Evolutionary conservation across 2,797 vertebrate species (phyloP).

Genomic region (Florisuga fusca): DNA sequence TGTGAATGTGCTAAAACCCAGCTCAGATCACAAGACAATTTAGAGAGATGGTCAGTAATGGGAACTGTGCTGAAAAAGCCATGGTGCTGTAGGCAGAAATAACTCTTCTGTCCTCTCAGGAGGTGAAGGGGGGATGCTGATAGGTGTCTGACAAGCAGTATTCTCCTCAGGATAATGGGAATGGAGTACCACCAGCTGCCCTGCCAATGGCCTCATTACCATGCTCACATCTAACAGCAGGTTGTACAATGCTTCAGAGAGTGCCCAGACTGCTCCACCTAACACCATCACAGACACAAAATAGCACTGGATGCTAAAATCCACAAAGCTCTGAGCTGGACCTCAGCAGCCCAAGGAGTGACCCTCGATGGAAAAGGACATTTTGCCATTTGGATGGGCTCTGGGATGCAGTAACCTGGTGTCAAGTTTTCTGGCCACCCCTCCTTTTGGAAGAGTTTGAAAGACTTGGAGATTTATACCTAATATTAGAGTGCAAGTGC

Average conservation of each 20-base stretch:
- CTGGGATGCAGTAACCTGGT: fast-evolving
- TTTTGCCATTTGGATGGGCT: neutral
- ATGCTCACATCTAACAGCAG: neutral
- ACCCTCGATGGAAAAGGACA: fast-evolving
- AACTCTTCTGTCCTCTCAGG: neutral
- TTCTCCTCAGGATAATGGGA: neutral
- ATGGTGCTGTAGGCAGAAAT: neutral
- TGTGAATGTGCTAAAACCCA: neutral
- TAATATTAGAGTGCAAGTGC: fast-evolving
- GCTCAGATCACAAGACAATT: neutral
- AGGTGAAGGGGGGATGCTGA: neutral
- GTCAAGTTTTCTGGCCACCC: neutral
- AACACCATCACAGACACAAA: neutral
- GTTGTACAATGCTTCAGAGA: neutral
- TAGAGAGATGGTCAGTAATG: neutral
- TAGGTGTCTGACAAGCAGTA: neutral
- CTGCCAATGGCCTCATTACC: neutral
- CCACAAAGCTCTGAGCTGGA: neutral
- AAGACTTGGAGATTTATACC: neutral
- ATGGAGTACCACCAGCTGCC: neutral
- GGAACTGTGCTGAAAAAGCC: neutral
- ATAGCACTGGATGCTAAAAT: neutral
- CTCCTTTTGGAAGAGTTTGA: neutral
- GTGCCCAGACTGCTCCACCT: neutral
- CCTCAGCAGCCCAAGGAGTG: neutral